These are phyloP conservation scores for Papilio demoleus DNA, from an alignment of 2,888 invertebrate species.

Conservation along the genomic window DNA sequence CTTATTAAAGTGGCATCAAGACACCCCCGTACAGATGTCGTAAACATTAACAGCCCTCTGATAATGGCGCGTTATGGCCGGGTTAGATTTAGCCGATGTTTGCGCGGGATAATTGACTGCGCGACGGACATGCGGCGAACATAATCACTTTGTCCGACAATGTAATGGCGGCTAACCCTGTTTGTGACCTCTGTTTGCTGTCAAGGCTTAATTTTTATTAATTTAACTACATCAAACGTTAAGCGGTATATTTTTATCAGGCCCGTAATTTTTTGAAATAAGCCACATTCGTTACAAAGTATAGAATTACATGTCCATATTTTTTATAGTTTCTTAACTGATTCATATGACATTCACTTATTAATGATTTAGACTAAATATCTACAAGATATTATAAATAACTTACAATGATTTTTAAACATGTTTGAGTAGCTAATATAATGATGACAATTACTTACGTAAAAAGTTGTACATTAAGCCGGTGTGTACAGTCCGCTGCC, in stretches of 20 bases:
- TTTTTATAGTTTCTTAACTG: neutral
- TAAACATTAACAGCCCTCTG: constrained; percentile 45
- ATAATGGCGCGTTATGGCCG: constrained; percentile 29
- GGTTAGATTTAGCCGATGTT: constrained; percentile 47
- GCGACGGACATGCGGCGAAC: constrained; percentile 42
- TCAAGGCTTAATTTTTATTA: constrained; percentile 28
- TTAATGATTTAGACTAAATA: neutral
- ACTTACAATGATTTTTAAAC: neutral
- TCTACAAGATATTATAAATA: too few species aligned
- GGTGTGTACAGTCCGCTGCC: neutral
- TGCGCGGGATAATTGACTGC: constrained; percentile 47
- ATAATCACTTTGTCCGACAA: constrained; percentile 27
- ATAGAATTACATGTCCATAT: too few species aligned
- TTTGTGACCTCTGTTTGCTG: constrained; percentile 18
- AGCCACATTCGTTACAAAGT: neutral
- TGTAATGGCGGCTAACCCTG: constrained; percentile 19
- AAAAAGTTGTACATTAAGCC: constrained; percentile 10
- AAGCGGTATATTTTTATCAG: neutral
- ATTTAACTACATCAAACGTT: neutral
- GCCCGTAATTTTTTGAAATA: neutral
- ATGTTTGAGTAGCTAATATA: neutral
- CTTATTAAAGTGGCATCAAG: constrained; percentile 24
- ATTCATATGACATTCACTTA: neutral
- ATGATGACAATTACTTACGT: neutral
- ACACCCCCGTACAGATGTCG: constrained; percentile 32